Evolutionary conservation across 2,113 vertebrate species (phyloP).

Genomic region (Stictonetta naevosa): DNA sequence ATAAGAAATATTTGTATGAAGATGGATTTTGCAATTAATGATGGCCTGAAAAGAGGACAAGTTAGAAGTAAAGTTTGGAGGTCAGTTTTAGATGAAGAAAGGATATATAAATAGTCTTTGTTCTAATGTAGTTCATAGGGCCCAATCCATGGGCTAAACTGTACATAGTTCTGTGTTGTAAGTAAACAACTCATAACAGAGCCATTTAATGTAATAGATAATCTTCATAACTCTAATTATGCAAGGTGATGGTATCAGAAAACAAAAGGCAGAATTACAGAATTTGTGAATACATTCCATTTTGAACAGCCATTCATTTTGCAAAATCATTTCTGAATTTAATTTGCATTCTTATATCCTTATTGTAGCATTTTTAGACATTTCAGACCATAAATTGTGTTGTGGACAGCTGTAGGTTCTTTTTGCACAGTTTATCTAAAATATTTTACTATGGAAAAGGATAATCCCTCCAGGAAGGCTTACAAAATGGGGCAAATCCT

Average conservation of each 20-base stretch:
- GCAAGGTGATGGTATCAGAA: not conserved
- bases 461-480: conserved; percentile 14
- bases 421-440: not conserved
- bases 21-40: not conserved
- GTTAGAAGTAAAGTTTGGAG: not conserved
- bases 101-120: not conserved
- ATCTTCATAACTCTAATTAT: not conserved
- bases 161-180: not conserved
- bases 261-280: not conserved
- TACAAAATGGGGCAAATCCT: conserved; percentile 42
- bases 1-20: fast-evolving
- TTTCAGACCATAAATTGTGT: not conserved
- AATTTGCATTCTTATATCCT: not conserved
- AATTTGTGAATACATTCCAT: not conserved
- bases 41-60: fast-evolving
- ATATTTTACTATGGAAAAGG: conserved; percentile 15
- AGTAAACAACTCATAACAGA: not conserved
- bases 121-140: not conserved
- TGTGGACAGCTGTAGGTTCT: conserved; percentile 2
- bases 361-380: not conserved
- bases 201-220: not conserved
- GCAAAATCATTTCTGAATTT: not conserved
- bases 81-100: not conserved
- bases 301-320: not conserved
- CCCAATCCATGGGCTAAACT: not conserved